Base-by-base conservation (phyloP, 1,140 invertebrate genomes). In the Papilio dardanus region DNA sequence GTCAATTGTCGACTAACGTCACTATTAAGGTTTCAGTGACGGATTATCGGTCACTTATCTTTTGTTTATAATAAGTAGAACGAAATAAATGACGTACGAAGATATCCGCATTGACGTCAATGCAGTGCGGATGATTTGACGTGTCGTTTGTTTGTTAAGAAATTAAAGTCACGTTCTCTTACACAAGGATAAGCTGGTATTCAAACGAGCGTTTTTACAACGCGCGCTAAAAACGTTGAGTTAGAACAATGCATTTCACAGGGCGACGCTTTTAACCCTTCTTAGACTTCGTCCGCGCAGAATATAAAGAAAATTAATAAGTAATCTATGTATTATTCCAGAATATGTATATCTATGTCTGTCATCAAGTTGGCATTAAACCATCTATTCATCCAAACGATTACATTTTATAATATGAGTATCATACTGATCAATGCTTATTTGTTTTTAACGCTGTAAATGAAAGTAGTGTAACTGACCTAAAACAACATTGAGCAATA, bases 21-120 rank as follows among this genome's bases (percentile, higher is more conserved):
- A 28, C 19, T 50, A 16, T 62, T 28, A 10, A 62, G 24, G 54
- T 28, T 28, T 62, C 21, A 62, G 24, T 62, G 21, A 62, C 54
- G 54, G 54, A 62, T n/a, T n/a, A n/a, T 62, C 54, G 19, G 24
- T 62, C 24, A 62, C 24, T 28, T 62, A 28, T 62, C 54, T 62
- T 28, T 62, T 62, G 10, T 62, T 62, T 62, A 28, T 14, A 28
- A 16, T 62, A 62, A 30, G 46, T 62, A 28, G 3, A 24, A 28
- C 21, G 54, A 10, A 62, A 62, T 7, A 54, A 54, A 46, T 46
- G 50, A 62, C 54, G 54, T 28, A 62, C 24, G 54, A 19, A 5
- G 16, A 62, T 62, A 62, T 30, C 54, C 54, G 54, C 54, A 30
- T 28, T 58, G 54, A 58, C 54, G 54, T 58, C 54, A 58, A 58